Evolutionary conservation across 2,113 vertebrate genomes (phyloP).

Genomic region (Malurus elegans): DNA sequence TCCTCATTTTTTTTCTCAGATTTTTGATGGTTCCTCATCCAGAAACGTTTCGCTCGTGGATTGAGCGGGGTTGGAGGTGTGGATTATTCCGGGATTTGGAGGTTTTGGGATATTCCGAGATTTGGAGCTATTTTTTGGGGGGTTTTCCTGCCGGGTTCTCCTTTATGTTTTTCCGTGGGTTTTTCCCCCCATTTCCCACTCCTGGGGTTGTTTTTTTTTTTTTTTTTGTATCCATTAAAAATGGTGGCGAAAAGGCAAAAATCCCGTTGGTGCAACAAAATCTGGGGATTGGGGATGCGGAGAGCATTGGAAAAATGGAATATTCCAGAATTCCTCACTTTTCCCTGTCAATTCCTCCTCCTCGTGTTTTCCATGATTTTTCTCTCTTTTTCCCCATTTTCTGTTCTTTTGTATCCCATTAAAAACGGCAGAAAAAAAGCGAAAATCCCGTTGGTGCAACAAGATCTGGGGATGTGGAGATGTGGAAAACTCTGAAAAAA

Average conservation of each 20-base stretch:
- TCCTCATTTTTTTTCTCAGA: no score
- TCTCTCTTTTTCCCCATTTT: not conserved
- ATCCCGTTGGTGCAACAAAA: no score
- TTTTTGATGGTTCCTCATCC: no score
- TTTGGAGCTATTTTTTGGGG: no score
- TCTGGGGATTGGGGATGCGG: not conserved
- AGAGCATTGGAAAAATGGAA: not conserved
- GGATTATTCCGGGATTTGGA: no score
- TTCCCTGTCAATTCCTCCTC: not conserved
- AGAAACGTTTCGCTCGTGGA: no score
- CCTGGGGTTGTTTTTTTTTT: no score
- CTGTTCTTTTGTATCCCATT: not conserved
- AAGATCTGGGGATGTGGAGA: not conserved
- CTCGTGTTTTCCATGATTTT: not conserved
- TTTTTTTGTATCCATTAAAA: conserved; percentile 66
- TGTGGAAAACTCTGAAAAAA: not conserved
- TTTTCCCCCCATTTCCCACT: no score
- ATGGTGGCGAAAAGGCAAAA: not conserved
- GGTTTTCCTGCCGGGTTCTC: no score
- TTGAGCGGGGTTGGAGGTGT: no score
- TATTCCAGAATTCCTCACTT: not conserved
- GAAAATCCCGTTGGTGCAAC: not conserved
- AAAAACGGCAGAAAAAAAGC: not conserved
- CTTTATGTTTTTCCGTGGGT: no score
- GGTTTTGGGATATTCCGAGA: no score